These are phyloP conservation scores for Pygathrix nemaeus DNA, from an alignment of 2,113 vertebrate genomes.

Conservation along the genomic window DNA sequence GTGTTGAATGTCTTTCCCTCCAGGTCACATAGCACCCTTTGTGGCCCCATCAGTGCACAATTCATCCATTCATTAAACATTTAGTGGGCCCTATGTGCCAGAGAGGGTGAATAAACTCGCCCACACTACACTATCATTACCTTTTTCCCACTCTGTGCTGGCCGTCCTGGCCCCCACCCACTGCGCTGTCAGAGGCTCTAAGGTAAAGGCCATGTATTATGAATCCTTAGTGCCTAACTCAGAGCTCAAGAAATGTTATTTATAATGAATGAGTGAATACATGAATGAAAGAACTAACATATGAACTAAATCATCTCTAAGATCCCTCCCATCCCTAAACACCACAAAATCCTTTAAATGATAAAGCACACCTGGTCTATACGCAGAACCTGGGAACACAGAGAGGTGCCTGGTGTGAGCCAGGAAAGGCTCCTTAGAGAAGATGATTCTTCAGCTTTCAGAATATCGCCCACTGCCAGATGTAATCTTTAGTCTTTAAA, in stretches of 20 bases:
- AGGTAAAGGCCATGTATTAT: not conserved
- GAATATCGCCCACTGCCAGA: not conserved
- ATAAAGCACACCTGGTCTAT: not conserved
- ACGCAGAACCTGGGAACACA: not conserved
- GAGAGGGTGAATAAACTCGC: not conserved
- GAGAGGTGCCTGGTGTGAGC: not conserved
- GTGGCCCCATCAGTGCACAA: not conserved
- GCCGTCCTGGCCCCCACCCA: not conserved
- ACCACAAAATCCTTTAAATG: not conserved
- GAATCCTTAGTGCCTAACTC: not conserved
- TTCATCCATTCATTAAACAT: not conserved
- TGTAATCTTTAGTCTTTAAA: too few relatives aligned
- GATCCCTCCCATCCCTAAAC: not conserved
- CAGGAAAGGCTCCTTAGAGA: not conserved
- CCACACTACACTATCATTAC: not conserved
- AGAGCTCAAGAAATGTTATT: not conserved
- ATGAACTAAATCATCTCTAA: not conserved
- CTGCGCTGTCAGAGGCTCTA: not conserved
- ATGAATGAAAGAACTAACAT: not conserved
- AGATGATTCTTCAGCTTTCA: not conserved
- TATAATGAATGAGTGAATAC: not conserved
- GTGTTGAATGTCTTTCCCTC: not conserved
- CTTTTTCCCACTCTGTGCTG: not conserved
- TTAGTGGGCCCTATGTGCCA: not conserved
- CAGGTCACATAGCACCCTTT: not conserved